A percentile compares a stretch with the other conserved stretches of the same genome.
Evolutionary conservation across 2,113 vertebrate genomes (phyloP).

Genomic region (Rynchops niger): DNA sequence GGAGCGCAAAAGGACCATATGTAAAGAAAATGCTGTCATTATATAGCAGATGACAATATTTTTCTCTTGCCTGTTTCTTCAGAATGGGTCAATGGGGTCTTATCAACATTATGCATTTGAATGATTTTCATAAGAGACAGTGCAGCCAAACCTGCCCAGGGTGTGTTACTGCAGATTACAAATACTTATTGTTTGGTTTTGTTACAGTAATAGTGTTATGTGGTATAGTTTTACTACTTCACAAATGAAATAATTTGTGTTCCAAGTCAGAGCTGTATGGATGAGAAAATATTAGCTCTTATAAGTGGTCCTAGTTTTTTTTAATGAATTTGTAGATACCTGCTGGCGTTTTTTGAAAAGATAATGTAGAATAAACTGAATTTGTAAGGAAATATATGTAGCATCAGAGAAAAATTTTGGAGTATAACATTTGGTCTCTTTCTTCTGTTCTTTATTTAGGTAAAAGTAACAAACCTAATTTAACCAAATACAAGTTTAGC

Average conservation of each 20-base stretch:
- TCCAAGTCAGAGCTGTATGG: not conserved
- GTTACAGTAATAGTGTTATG: not conserved
- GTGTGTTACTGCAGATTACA: not conserved
- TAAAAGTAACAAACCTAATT: not conserved
- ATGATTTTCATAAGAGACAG: not conserved
- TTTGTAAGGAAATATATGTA: not conserved
- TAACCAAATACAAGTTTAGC: not conserved
- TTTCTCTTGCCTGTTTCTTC: not conserved
- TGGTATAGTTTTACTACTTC: not conserved
- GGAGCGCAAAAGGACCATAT: not conserved
- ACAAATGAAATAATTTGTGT: not conserved
- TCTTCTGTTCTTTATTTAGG: not conserved
- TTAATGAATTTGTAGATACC: not conserved
- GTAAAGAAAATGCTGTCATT: not conserved
- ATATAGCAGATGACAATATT: not conserved
- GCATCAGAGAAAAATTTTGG: not conserved
- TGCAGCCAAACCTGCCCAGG: not conserved
- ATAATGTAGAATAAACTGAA: not conserved
- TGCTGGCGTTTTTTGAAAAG: not conserved
- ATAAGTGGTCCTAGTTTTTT: not conserved
- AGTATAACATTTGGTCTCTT: not conserved
- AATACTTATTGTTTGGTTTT: not conserved
- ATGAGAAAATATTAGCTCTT: not conserved
- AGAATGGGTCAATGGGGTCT: not conserved
- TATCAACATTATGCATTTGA: not conserved